Conservation (phyloP, 2,888 invertebrate species). For the Limnephilus lunatus region DNA sequence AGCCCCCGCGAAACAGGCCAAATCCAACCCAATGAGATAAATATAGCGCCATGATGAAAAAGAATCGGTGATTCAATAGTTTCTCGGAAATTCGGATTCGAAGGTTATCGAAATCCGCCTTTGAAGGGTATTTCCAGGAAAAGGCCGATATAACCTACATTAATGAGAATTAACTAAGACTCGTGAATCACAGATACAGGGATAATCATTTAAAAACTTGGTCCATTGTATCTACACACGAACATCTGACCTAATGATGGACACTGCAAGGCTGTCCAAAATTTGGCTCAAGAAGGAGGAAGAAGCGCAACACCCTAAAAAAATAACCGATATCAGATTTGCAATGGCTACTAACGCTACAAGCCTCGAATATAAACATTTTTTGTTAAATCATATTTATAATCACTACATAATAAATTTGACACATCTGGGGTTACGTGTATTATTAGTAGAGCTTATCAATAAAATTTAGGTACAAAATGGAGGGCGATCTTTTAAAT, state of each 20-base stretch:
- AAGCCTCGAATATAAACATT: no score
- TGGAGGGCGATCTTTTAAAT: no score
- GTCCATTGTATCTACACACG: neutral
- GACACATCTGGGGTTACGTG: no score
- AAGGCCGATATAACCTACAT: neutral
- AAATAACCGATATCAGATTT: neutral
- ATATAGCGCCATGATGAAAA: neutral
- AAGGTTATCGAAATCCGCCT: neutral
- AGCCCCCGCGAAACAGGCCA: no score
- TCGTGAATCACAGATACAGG: neutral
- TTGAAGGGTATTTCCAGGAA: neutral
- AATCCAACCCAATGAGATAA: neutral
- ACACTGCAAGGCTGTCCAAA: neutral
- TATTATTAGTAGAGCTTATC: no score
- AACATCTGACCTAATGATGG: neutral
- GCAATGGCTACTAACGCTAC: neutral
- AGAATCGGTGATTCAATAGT: neutral
- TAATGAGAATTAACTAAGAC: neutral
- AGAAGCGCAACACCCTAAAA: neutral
- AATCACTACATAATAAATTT: no score
- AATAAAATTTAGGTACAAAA: no score
- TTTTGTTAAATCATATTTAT: no score
- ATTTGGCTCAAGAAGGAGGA: neutral
- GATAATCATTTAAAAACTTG: neutral
- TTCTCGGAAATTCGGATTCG: neutral